Evolutionary conservation across 2,113 vertebrate species (phyloP).

Genomic region (Chiloscyllium plagiosum): DNA sequence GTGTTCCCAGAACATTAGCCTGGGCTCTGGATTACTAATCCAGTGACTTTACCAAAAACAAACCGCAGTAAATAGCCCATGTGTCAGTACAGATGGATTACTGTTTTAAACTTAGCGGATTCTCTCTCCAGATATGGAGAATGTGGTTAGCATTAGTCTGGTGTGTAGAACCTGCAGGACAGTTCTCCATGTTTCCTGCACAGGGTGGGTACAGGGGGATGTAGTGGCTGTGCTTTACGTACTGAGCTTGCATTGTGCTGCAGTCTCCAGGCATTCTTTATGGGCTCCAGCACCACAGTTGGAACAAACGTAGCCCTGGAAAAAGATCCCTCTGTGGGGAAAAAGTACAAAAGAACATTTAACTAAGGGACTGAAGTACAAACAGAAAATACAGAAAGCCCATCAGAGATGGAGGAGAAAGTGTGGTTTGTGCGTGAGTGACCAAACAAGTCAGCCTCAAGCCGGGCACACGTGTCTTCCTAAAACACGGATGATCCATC

Average conservation of each 20-base stretch:
- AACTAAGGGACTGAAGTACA: not conserved
- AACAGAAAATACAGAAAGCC: not conserved
- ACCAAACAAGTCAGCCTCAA: not conserved
- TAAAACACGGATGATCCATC: not conserved
- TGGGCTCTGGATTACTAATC: no score
- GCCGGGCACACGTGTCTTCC: not conserved
- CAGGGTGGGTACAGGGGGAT: no score
- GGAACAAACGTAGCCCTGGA: constrained; percentile 91
- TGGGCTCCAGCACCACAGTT: constrained; percentile 87
- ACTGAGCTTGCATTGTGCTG: constrained; percentile 92
- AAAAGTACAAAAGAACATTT: not conserved
- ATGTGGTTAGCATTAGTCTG: not conserved
- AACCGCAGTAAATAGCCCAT: no score
- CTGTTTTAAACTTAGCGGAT: not conserved
- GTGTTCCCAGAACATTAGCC: no score
- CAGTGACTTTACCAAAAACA: no score
- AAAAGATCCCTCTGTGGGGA: constrained; percentile 81
- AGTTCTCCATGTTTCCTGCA: no score
- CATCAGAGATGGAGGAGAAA: not conserved
- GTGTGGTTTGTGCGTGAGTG: not conserved
- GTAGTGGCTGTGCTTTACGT: constrained; percentile 49
- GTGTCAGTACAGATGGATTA: no score
- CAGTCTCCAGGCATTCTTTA: constrained; percentile 91
- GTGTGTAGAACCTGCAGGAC: no score
- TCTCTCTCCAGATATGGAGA: not conserved